Evolutionary conservation across 2,888 invertebrate species (phyloP).

Genomic region (Drosophila buzzatii): DNA sequence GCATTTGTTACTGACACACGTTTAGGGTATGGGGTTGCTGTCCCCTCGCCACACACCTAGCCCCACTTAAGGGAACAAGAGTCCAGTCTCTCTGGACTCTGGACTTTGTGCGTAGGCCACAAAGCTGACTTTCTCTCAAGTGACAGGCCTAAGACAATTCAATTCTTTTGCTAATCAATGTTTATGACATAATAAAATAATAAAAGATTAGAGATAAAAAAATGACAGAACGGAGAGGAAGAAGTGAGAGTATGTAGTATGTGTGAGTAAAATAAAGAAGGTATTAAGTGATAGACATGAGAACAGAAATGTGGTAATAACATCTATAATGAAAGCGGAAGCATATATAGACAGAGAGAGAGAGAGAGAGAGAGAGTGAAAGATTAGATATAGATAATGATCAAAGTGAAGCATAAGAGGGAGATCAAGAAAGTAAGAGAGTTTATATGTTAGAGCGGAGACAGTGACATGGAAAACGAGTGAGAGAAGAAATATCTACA

Average conservation of each 20-base stretch:
- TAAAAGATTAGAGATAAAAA: background rate
- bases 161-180: conserved; percentile 60
- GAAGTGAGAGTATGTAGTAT: no score
- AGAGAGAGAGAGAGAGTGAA: no score
- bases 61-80: conserved; percentile 13
- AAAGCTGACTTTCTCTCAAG: conserved; percentile 16
- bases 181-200: conserved; percentile 31
- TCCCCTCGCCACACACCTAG: background rate
- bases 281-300: no score
- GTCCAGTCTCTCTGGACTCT: conserved; percentile 1
- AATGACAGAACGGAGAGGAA: no score
- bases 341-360: background rate
- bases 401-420: background rate
- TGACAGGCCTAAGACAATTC: conserved; percentile 39
- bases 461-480: background rate
- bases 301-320: no score
- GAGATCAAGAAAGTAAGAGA: background rate
- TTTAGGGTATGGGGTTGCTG: conserved; percentile 7
- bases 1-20: conserved; percentile 73
- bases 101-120: background rate
- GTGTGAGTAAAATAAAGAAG: no score
- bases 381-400: no score
- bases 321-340: no score
- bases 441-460: background rate
- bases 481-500: no score